Evolutionary conservation across 1,140 invertebrate genomes (phyloP).

Genomic region (Drosophila biarmipes): DNA sequence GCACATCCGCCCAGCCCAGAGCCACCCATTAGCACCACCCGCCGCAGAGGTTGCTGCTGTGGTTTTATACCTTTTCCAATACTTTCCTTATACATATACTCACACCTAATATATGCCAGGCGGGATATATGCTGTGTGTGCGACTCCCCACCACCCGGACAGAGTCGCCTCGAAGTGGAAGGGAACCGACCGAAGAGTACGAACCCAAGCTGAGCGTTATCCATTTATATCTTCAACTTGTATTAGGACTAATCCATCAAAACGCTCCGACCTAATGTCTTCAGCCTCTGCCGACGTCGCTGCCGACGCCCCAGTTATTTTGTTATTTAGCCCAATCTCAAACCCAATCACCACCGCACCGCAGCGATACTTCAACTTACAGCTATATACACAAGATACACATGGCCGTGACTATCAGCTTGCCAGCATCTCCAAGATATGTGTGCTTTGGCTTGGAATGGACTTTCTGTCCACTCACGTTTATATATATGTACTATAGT

Average conservation of each 20-base stretch:
- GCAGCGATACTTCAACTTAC: conserved; percentile 73
- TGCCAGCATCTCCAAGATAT: conserved; percentile 72
- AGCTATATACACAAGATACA: conserved; percentile 46
- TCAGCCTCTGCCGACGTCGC: conserved; percentile 13
- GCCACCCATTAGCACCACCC: conserved; percentile 27
- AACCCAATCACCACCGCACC: conserved; percentile 44
- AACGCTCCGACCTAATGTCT: conserved; percentile 51
- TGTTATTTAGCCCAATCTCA: conserved; percentile 39
- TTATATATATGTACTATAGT: conserved; percentile 43
- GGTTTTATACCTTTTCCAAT: conserved; percentile 74
- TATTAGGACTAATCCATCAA: conserved; percentile 81
- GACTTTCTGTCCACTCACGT: conserved; percentile 36
- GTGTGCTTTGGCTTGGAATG: conserved; percentile 33
- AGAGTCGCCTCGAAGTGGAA: conserved; percentile 32
- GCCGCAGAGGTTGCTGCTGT: conserved; percentile 53
- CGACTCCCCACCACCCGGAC: conserved; percentile 65
- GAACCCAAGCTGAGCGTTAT: conserved; percentile 59
- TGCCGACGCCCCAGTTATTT: conserved; percentile 28
- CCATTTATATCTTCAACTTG: conserved; percentile 58
- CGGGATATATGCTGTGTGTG: conserved; percentile 33
- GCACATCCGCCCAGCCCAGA: conserved; percentile 3
- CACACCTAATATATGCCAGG: conserved; percentile 34
- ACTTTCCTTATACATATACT: conserved; percentile 50
- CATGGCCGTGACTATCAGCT: conserved; percentile 57
- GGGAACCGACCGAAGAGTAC: conserved; percentile 41